Evolutionary conservation across 2,797 vertebrate species (phyloP).

Genomic region (Lycodopsis pacificus): DNA sequence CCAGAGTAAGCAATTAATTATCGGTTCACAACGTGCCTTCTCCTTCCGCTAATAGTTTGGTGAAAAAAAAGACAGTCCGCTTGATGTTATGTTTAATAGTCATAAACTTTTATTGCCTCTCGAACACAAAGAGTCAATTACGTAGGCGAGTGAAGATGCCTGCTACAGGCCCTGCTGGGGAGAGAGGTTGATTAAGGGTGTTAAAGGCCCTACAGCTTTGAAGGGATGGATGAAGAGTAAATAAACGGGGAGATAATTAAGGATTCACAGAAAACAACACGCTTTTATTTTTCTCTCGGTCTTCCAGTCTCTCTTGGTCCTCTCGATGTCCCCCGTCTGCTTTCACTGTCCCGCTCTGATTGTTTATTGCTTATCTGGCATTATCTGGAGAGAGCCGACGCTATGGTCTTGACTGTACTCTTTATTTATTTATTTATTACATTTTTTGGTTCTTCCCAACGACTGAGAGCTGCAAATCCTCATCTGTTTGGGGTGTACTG

Average conservation of each 20-base stretch:
- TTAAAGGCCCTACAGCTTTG: slow-evolving; percentile 76
- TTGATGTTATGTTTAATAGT: slow-evolving; percentile 86
- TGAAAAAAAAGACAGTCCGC: slow-evolving; percentile 72
- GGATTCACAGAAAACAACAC: slow-evolving; percentile 65
- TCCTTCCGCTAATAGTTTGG: slow-evolving; percentile 78
- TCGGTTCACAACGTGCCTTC: slow-evolving; percentile 73
- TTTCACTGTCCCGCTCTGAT: not conserved
- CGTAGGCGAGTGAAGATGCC: slow-evolving; percentile 77
- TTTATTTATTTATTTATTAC: too few relatives aligned
- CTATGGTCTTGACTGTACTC: slow-evolving; percentile 26
- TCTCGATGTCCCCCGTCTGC: slow-evolving; percentile 9
- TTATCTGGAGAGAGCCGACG: not conserved
- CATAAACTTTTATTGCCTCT: slow-evolving; percentile 86
- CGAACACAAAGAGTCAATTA: slow-evolving; percentile 86
- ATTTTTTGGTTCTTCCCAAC: slow-evolving; percentile 5
- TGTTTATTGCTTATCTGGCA: slow-evolving; percentile 13
- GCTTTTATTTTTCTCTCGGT: slow-evolving; percentile 27
- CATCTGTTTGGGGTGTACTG: slow-evolving; percentile 23
- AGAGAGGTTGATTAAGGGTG: slow-evolving; percentile 82
- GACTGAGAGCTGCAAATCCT: slow-evolving; percentile 29
- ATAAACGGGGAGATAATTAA: slow-evolving; percentile 80
- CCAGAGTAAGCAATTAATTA: slow-evolving; percentile 85
- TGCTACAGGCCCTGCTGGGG: slow-evolving; percentile 65
- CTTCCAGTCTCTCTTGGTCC: slow-evolving; percentile 1
- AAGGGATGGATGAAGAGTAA: slow-evolving; percentile 76